phyloP scores from a whole-genome alignment of 2,113 vertebrate species.

The Nerophis ophidion region DNA sequence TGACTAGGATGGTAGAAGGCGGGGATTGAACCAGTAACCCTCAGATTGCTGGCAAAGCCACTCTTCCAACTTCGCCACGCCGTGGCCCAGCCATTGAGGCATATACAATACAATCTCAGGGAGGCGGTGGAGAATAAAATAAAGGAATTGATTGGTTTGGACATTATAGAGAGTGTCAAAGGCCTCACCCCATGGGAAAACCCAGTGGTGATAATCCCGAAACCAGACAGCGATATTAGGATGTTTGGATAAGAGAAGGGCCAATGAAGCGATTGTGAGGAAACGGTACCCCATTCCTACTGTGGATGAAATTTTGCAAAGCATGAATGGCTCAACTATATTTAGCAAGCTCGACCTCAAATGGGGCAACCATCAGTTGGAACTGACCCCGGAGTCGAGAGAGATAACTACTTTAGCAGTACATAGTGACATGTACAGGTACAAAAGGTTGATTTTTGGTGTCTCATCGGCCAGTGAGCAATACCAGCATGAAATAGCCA shows the following conservation, averaged over 20 bases:
- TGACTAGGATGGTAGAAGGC: no score
- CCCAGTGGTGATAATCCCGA: no score
- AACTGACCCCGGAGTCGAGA: constrained; percentile 18
- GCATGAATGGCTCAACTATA: constrained; percentile 15
- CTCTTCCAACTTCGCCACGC: no score
- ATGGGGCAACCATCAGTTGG: constrained; percentile 36
- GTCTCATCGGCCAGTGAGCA: constrained; percentile 31
- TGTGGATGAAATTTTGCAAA: constrained; percentile 26
- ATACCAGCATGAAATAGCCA: constrained; percentile 25
- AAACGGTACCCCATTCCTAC: not conserved
- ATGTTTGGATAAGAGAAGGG: not conserved
- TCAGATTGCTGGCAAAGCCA: no score
- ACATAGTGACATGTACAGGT: constrained; percentile 23
- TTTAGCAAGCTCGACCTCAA: constrained; percentile 8
- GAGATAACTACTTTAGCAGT: constrained; percentile 35
- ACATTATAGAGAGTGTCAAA: no score
- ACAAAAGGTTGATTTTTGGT: constrained; percentile 35
- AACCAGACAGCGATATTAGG: not conserved
- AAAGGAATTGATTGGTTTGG: no score
- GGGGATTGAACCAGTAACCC: no score
- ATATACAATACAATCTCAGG: no score
- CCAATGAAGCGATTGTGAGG: not conserved
- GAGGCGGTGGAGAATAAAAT: no score
- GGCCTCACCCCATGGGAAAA: no score
- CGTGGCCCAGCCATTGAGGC: no score